Base-by-base conservation (phyloP, 2,113 vertebrate species). In the Alosa alosa region DNA sequence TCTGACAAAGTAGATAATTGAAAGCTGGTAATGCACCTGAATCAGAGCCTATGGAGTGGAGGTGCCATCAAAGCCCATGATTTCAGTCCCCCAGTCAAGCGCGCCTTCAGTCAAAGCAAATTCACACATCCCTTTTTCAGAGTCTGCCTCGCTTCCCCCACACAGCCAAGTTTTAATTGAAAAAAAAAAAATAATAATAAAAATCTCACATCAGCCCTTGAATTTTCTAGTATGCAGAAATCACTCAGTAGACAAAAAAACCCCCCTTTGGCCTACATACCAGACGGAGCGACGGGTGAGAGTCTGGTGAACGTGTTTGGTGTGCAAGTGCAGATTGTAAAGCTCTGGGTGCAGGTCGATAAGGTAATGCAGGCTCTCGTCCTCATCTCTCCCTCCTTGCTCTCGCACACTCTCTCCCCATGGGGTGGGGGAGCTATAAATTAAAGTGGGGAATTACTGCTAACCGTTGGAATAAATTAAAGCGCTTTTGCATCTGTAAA, bases 391-490 rank as follows among this genome's bases (percentile, higher is more conserved):
- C 83, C 92, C 93, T 91, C 93, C 90, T 92, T 89, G 88, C 82
- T 87, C 88, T 90, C 83, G 90, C 57, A 90, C 90, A 90, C 81
- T 86, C 20, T 88, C 91, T 92, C 91, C 92, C 93, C 86, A 93
- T 90, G 92, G 93, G 93, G 92, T 93, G 90, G 91, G 93, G 86
- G 90, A 92, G 94, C 94, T 94, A 95, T 96, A 95, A 96, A 96
- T 96, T 96, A 95, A 95, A 96, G 93, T 92, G 90, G 94, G 93
- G 93, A 95, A 95, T 96, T 96, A 96, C 94, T 92, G 93, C 95
- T 95, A 96, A 94, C 95, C 93, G 93, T 94, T 94, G 93, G 94
- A 95, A 94, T 95, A 95, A 95, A 95, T 95, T 95, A 95, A 93
- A 91, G 93, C 89, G 89, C 93, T 93, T 95, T 94, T 95, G 94